Conservation (phyloP, 1,140 invertebrate genomes). For the Aphelenchoides avenae region DNA sequence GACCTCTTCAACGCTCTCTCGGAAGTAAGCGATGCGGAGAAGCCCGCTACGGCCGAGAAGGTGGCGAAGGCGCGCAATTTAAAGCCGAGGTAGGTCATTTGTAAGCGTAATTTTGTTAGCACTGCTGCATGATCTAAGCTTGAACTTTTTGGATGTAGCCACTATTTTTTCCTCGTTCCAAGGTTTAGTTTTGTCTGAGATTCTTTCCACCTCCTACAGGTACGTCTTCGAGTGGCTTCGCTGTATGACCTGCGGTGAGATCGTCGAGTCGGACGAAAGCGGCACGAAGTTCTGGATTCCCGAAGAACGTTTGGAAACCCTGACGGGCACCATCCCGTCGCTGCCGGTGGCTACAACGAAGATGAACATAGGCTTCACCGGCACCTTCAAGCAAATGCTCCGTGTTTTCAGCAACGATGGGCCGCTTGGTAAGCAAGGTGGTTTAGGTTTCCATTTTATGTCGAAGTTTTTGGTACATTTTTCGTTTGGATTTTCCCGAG, state of each 20-base stretch:
- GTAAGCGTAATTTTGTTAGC: neutral
- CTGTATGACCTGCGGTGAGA: conserved; percentile 35
- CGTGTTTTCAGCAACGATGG: conserved; percentile 29
- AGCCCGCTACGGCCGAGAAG: conserved; percentile 9
- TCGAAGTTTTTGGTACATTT: no score
- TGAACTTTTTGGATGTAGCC: neutral
- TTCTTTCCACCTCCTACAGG: neutral
- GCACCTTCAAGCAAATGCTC: conserved; percentile 22
- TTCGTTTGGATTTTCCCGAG: no score
- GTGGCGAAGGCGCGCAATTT: conserved; percentile 5
- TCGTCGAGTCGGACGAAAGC: conserved; percentile 33
- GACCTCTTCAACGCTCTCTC: conserved; percentile 12
- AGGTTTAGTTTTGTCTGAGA: neutral
- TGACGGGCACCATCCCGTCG: conserved; percentile 9
- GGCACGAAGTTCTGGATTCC: conserved; percentile 39
- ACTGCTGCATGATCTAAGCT: neutral
- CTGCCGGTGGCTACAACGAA: conserved; percentile 17
- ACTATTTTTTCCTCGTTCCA: neutral
- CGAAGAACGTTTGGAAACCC: conserved; percentile 4
- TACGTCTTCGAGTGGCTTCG: conserved; percentile 14
- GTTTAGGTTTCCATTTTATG: no score
- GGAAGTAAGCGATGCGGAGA: conserved; percentile 6
- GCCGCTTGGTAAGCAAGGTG: conserved; percentile 22
- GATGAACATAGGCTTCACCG: conserved; percentile 4
- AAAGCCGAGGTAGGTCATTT: conserved; percentile 8